Evolutionary conservation across 2,797 vertebrate species (phyloP).

Genomic region (Anguilla pacifica): DNA sequence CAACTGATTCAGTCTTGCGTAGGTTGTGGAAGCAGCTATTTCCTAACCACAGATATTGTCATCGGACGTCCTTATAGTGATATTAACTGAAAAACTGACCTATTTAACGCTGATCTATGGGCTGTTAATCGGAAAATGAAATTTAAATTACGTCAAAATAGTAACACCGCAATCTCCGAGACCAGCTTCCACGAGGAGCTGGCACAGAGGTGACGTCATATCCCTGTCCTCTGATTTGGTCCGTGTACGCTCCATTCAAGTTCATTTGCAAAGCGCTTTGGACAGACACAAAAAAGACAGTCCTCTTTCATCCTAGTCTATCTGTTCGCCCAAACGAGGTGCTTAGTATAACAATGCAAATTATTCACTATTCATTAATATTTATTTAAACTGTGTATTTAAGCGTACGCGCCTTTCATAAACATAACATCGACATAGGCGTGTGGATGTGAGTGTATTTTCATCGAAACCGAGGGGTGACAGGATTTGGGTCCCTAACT

Average conservation of each 20-base stretch:
- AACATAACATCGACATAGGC: background rate
- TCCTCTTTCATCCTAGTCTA: background rate
- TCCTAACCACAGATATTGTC: background rate
- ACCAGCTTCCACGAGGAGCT: background rate
- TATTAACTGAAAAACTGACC: background rate
- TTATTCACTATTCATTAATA: background rate
- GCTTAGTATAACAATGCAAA: background rate
- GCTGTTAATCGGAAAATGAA: background rate
- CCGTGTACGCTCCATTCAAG: background rate
- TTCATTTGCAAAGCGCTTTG: background rate
- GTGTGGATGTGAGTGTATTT: background rate
- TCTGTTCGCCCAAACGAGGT: background rate
- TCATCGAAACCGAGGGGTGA: background rate
- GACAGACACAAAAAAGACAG: background rate
- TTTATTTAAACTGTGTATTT: background rate
- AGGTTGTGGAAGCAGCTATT: background rate
- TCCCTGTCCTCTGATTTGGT: background rate
- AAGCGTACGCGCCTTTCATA: background rate
- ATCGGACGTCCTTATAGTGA: background rate
- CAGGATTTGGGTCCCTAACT: background rate
- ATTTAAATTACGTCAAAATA: no score
- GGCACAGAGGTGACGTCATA: background rate
- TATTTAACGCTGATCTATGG: background rate
- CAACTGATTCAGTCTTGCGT: background rate
- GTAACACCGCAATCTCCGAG: background rate